Evolutionary conservation across 2,888 invertebrate genomes (phyloP).

Genomic region (Aricia artaxerxes): DNA sequence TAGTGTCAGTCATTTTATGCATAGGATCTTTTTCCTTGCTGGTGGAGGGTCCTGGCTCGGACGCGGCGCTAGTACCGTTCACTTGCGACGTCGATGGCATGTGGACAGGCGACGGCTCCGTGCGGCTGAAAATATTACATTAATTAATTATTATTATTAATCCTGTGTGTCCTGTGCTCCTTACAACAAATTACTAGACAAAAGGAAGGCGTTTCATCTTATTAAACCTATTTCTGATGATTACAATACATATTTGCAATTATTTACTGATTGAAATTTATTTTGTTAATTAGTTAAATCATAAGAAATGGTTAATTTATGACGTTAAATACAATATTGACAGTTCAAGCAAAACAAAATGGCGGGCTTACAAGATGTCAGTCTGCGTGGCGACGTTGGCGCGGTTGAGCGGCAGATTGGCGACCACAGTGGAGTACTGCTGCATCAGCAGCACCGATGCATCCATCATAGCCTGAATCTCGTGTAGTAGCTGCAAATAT

Average conservation of each 20-base stretch:
- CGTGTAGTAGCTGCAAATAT: slow-evolving; percentile 82
- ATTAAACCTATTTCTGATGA: too few species aligned
- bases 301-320: too few species aligned
- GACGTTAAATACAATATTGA: neutral
- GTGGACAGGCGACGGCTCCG: slow-evolving; percentile 45
- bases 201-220: too few species aligned
- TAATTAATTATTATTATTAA: neutral
- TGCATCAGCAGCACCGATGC: slow-evolving; percentile 96
- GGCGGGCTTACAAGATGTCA: slow-evolving; percentile 53
- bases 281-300: too few species aligned
- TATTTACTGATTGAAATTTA: too few species aligned
- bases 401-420: slow-evolving; percentile 75
- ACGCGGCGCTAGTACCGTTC: neutral
- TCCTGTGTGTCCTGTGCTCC: too few species aligned
- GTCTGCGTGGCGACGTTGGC: slow-evolving; percentile 69
- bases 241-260: too few species aligned
- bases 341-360: neutral
- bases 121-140: slow-evolving; percentile 45
- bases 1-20: slow-evolving; percentile 40
- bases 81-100: neutral
- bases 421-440: slow-evolving; percentile 90
- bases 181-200: too few species aligned
- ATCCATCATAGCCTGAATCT: slow-evolving; percentile 94
- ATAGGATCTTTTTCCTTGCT: slow-evolving; percentile 46
- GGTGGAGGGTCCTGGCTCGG: slow-evolving; percentile 50